Conservation (phyloP, 2,113 vertebrate genomes). For the Rhineura floridana region DNA sequence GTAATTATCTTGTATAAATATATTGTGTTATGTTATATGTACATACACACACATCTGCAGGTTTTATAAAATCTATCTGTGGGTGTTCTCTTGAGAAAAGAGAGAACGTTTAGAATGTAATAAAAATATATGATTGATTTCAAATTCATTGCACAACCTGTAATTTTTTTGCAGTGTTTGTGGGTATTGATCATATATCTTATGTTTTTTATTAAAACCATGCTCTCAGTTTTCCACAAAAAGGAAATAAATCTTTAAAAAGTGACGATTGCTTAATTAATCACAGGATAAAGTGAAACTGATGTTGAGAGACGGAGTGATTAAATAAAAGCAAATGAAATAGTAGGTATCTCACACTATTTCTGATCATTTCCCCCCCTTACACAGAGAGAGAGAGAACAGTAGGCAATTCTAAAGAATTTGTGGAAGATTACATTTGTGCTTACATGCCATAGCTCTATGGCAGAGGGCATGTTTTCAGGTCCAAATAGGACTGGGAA, state of each 20-base stretch:
- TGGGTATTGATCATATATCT: conserved; percentile 67
- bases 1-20: conserved; percentile 15
- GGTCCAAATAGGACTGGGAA: not conserved
- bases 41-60: not conserved
- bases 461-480: too few relatives aligned
- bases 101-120: conserved; percentile 32
- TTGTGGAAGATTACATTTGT: not conserved
- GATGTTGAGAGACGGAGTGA: conserved; percentile 53
- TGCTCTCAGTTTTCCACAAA: conserved; percentile 58
- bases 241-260: conserved; percentile 73
- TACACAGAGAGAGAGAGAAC: conserved; percentile 18
- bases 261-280: conserved; percentile 70
- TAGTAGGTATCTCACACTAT: conserved; percentile 20
- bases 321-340: conserved; percentile 51
- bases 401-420: accelerated
- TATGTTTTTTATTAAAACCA: conserved; percentile 70
- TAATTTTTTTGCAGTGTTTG: conserved; percentile 50
- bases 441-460: too few relatives aligned
- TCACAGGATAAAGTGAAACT: conserved; percentile 64
- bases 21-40: not conserved
- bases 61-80: conserved; percentile 18
- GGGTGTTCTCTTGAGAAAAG: conserved; percentile 10
- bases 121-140: conserved; percentile 48
- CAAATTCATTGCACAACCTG: conserved; percentile 61
- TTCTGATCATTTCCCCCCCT: not conserved